These are phyloP conservation scores for Hylia prasina DNA, from an alignment of 2,113 vertebrate genomes.

Conservation along the genomic window DNA sequence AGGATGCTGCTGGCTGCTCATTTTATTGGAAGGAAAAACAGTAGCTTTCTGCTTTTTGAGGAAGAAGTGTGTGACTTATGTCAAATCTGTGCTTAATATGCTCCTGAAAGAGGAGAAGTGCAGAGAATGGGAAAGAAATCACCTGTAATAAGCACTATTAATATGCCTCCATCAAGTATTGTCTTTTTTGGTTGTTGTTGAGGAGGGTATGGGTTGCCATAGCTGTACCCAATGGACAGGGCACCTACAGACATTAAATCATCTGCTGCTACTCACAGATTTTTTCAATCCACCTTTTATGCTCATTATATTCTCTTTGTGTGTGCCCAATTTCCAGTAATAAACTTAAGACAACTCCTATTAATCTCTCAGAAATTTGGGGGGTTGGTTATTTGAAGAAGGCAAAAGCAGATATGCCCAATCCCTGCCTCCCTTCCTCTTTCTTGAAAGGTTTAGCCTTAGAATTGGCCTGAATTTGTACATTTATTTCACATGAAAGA, in stretches of 20 bases:
- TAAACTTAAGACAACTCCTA: not conserved
- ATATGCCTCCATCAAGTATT: not conserved
- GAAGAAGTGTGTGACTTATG: not conserved
- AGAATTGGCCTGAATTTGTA: not conserved
- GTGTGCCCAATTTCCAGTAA: not conserved
- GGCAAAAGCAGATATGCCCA: not conserved
- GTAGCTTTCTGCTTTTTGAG: not conserved
- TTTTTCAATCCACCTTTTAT: not conserved
- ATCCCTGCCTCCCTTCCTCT: not conserved
- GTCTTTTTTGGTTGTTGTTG: not conserved
- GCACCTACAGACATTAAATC: not conserved
- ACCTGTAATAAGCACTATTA: not conserved
- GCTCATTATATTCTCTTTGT: not conserved
- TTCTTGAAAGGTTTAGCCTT: not conserved
- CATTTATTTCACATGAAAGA: not conserved
- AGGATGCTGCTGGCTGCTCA: not conserved
- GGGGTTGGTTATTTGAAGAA: not conserved
- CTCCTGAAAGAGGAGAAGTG: not conserved
- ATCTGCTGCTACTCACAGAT: not conserved
- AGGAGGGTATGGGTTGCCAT: not conserved
- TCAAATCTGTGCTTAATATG: not conserved
- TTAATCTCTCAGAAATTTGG: not conserved
- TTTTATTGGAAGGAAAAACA: not conserved
- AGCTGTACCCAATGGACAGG: not conserved
- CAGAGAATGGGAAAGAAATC: not conserved